These are phyloP conservation scores for Oncorhynchus kisutch DNA, from an alignment of 2,113 vertebrate genomes.

Conservation along the genomic window DNA sequence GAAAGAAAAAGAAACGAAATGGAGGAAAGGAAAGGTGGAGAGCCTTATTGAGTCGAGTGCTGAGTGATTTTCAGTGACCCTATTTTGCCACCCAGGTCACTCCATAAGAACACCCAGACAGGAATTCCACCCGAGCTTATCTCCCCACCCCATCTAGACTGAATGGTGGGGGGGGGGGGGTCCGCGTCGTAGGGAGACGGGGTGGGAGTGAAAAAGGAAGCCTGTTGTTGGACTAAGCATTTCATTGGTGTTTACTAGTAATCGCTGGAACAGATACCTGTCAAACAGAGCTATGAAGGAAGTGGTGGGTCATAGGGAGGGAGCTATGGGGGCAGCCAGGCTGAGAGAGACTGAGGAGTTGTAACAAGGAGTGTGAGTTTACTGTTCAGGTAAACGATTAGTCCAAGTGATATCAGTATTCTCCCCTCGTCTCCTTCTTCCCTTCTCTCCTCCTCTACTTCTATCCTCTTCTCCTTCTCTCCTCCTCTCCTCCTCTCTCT, in stretches of 20 bases:
- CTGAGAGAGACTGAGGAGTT: conserved; percentile 10
- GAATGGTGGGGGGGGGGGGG: conserved; percentile 54
- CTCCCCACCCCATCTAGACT: conserved; percentile 69
- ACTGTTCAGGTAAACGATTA: conserved; percentile 53
- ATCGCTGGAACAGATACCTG: conserved; percentile 59
- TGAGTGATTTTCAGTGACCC: conserved; percentile 78
- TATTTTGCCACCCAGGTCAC: conserved; percentile 79
- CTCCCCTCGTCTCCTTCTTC: background rate
- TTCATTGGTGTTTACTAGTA: conserved; percentile 76
- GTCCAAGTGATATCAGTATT: background rate
- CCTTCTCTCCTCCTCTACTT: too few relatives aligned
- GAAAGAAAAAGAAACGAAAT: conserved; percentile 19
- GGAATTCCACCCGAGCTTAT: conserved; percentile 73
- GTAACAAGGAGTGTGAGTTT: conserved; percentile 17
- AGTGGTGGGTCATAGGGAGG: conserved; percentile 25
- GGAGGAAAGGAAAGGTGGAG: conserved; percentile 22
- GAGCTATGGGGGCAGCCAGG: conserved; percentile 45
- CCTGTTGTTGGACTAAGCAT: conserved; percentile 62
- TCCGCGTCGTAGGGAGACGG: conserved; percentile 44
- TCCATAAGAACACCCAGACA: conserved; percentile 66
- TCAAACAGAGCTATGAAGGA: conserved; percentile 16
- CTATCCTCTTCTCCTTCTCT: too few relatives aligned
- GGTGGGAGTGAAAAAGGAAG: conserved; percentile 41
- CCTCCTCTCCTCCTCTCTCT: too few relatives aligned
- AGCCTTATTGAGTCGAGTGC: conserved; percentile 65